phyloP scores from a whole-genome alignment of 2,797 vertebrate genomes.

The Lepus oiostolus region DNA sequence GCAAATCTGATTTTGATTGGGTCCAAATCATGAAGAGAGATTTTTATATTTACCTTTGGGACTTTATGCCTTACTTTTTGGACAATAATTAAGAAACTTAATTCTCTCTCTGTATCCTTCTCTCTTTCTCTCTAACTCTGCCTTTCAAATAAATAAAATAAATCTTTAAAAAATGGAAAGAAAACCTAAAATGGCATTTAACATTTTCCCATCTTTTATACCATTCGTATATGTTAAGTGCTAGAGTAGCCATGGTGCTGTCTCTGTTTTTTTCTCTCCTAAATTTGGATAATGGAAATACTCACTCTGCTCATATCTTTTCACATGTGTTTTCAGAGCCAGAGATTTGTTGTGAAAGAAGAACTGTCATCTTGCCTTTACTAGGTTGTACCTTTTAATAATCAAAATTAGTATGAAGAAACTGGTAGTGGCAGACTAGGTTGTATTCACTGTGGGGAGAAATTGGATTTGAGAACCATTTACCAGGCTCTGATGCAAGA shows the following conservation, averaged over 20 bases:
- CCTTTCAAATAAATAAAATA: too few relatives aligned
- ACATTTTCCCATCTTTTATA: neutral
- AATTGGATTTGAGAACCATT: neutral
- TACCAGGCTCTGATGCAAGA: neutral
- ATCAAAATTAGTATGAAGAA: constrained; percentile 8
- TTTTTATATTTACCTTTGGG: constrained; percentile 46
- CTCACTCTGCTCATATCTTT: neutral
- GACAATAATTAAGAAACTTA: neutral
- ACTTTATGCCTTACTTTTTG: neutral
- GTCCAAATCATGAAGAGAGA: constrained; percentile 18
- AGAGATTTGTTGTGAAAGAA: neutral
- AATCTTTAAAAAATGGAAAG: too few relatives aligned
- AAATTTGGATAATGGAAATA: neutral
- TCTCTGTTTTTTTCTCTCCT: neutral
- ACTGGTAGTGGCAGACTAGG: neutral
- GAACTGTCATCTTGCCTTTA: neutral
- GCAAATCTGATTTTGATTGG: neutral
- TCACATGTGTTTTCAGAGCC: neutral
- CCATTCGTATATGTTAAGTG: neutral
- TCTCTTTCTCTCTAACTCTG: too few relatives aligned
- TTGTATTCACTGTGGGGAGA: neutral
- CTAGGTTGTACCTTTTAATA: neutral
- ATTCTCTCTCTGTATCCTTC: neutral
- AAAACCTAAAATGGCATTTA: neutral
- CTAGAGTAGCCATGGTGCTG: neutral